phyloP scores from a whole-genome alignment of 2,113 vertebrate genomes.

The Pachyramphus minor region DNA sequence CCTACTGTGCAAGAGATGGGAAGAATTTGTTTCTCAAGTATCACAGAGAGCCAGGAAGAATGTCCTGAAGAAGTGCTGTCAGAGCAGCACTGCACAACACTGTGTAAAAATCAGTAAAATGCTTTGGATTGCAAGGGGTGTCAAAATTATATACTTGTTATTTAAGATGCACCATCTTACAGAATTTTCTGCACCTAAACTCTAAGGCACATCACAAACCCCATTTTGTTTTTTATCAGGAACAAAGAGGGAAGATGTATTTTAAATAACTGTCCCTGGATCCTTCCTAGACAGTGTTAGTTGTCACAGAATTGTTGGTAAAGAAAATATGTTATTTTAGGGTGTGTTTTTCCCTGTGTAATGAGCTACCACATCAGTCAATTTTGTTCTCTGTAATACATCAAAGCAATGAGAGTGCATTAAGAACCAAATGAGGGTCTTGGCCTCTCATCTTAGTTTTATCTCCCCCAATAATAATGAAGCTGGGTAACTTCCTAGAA shows the following conservation, averaged over 20 bases:
- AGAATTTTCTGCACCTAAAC: neutral
- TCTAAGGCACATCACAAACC: neutral
- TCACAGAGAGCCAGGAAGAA: neutral
- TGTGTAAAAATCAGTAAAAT: neutral
- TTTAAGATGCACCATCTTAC: neutral
- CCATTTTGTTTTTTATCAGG: neutral
- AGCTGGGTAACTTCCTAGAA: conserved; percentile 66
- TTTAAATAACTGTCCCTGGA: neutral
- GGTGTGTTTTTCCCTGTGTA: conserved; percentile 21
- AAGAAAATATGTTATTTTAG: conserved; percentile 32
- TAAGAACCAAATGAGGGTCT: conserved; percentile 64
- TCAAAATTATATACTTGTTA: neutral
- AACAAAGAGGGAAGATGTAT: neutral
- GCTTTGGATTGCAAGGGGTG: neutral
- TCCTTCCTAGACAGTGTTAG: neutral
- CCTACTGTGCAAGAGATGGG: conserved; percentile 1
- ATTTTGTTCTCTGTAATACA: conserved; percentile 46
- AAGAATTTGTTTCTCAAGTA: neutral
- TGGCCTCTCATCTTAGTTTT: conserved; percentile 68
- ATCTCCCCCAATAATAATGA: conserved; percentile 67
- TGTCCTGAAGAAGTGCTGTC: neutral
- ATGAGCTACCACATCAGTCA: conserved; percentile 42
- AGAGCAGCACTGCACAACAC: rapidly evolving
- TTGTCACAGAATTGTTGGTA: neutral
- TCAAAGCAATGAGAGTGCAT: conserved; percentile 56